Base-by-base conservation (phyloP, 2,113 vertebrate genomes). In the Eulemur rufifrons region DNA sequence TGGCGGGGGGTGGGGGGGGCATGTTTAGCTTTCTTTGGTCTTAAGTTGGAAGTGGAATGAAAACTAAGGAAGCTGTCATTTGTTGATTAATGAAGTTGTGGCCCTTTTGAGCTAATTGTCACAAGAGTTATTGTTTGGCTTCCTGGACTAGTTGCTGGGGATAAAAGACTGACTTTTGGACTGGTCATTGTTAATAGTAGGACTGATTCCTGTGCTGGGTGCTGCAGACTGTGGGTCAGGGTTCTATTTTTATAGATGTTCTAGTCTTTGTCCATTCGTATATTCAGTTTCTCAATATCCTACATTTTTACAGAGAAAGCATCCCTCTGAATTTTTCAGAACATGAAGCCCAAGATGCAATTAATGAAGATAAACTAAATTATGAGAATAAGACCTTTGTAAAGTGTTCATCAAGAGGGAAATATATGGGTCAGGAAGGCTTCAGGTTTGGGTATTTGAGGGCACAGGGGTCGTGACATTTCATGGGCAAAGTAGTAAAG, bases 331-430 rank as follows among this genome's bases (percentile, higher is more conserved):
- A 68, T 80, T 94, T 20, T 84, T 47, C 7, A 52, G n/a, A 69
- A 82, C 2, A 11, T n/a, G 17, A 77, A 3, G 4, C 2, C n/a
- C 34, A 47, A 21, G 4, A 37, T 78, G 25, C 27, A 12, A 56
- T 92, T 87, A 90, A 69, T 8, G 27, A 86, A 89, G 18, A 50
- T 78, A 77, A 89, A 71, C 86, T 86, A 82, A 92, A 71, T 32
- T 54, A 8, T 86, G 27, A 76, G n/a, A 18, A 84, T 20, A 21
- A 77, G 81, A 66, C 7, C 18, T 90, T 83, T 90, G 15, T 34
- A 39, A 90, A 73, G 52, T 23, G 59, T 68, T 83, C 42, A 73
- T 78, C 52, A 92, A 64, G 34, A 78, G 27, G 42, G 71, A 92
- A 94, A 73, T 29, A 54, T 37, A 12, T 0, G 3, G 6, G 61